Conservation (phyloP, 1,140 invertebrate species). For the Drosophila kurseongensis region DNA sequence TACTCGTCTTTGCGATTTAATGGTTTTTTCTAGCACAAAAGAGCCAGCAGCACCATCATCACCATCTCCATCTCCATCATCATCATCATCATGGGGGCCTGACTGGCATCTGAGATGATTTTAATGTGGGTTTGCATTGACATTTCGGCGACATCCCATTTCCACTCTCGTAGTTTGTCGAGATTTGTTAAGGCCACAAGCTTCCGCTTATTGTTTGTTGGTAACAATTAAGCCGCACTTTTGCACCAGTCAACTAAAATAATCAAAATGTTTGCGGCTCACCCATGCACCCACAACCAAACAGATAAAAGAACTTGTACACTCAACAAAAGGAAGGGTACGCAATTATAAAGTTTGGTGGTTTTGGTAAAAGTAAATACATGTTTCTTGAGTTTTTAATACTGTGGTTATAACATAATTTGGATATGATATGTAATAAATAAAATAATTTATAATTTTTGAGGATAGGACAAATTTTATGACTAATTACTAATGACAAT, state of each 20-base stretch:
- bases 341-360: too few species aligned
- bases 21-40: constrained; percentile 53
- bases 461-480: too few species aligned
- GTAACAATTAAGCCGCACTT: constrained; percentile 73
- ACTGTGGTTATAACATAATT: too few species aligned
- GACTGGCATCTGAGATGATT: constrained; percentile 62
- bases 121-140: constrained; percentile 51
- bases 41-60: constrained; percentile 15
- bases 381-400: too few species aligned
- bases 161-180: constrained; percentile 10
- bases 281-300: constrained; percentile 49
- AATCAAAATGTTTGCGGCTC: constrained; percentile 69
- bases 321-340: background rate
- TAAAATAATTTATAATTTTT: too few species aligned
- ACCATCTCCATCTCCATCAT: constrained; percentile 17
- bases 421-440: too few species aligned
- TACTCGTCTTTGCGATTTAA: constrained; percentile 46
- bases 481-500: too few species aligned
- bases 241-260: constrained; percentile 61
- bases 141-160: constrained; percentile 47
- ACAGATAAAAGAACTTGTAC: constrained; percentile 1
- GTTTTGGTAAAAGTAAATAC: too few species aligned
- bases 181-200: constrained; percentile 55
- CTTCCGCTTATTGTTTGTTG: constrained; percentile 76
- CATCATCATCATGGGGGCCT: constrained; percentile 23